Evolutionary conservation across 2,113 vertebrate species (phyloP), one percentile per base, ranked within the genome.

Genomic region (Anthoscopus minutus): DNA sequence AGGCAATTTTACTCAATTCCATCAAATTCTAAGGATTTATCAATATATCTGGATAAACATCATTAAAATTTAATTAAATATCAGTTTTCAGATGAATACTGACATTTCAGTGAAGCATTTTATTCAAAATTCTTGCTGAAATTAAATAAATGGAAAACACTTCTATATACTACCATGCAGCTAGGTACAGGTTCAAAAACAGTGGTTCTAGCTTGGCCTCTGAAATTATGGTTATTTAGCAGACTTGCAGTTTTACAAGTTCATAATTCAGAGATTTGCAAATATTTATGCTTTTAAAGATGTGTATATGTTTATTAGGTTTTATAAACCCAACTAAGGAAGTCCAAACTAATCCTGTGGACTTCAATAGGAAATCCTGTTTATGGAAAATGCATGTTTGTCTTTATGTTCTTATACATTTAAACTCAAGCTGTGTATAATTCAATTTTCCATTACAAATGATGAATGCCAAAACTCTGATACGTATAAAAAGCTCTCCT

Each of bases 381-480:
- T 95, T 77, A 80, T 77, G 58, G 35, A 67, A 25, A 86, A 70
- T 51, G 17, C 28, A 37, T 47, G 31, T 53, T 86, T 83, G 47
- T 51, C 45, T 94, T 88, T 64, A 56, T 40, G 27, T 74, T 78
- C 69, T 78, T 92, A 38, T 16, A 31, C 1, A 2, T 37, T 88
- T 88, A 88, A 95, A 81, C 10, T 71, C 15, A 70, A 94, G 11
- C 51, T 88, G 40, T 83, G 31, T 40, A 60, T 88, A 88, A 94
- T 94, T 96, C 73, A 7, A 70, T 96, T 94, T 94, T 88, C 58
- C 38, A 38, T 73, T 92, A 31, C 54, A 90, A 86, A 72, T 30
- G 12, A 45, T 35, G 35, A 81, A 80, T 72, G 35, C 8, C 35
- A 83, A 86, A 78, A 74, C 17, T 70, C 83, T 54, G 38, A 56